A percentile compares a stretch with the other conserved stretches of the same genome.
These are phyloP conservation scores for Agrotis clavis DNA, from an alignment of 2,888 invertebrate species.

Conservation along the genomic window DNA sequence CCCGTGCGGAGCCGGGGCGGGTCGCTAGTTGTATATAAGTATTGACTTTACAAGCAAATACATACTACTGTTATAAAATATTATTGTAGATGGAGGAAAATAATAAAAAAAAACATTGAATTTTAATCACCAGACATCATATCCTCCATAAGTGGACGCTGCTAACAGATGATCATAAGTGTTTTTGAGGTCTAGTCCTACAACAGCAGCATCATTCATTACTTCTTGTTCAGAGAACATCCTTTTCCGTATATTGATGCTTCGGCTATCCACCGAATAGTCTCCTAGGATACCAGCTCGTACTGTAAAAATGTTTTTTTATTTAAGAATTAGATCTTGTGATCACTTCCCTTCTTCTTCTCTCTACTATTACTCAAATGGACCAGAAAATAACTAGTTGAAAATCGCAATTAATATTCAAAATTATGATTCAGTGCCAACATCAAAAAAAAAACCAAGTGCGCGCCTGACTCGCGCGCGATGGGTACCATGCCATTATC, in stretches of 20 bases:
- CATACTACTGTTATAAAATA: not conserved
- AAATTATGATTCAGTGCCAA: not conserved
- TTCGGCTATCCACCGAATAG: constrained; percentile 90
- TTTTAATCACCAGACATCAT: constrained; percentile 90
- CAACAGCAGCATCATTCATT: constrained; percentile 94
- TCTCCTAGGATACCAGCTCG: constrained; percentile 93
- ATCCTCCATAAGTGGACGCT: constrained; percentile 95
- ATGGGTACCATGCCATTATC: no score
- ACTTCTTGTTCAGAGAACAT: constrained; percentile 94
- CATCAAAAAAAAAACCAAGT: not conserved
- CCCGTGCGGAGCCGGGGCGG: no score
- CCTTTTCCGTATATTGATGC: constrained; percentile 96
- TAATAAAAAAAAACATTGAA: not conserved
- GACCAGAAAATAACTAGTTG: not conserved
- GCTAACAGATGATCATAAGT: constrained; percentile 97
- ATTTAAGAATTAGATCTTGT: not conserved
- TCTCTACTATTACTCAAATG: not conserved
- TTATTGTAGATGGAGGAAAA: not conserved
- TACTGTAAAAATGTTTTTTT: constrained; percentile 82
- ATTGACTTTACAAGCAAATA: no score
- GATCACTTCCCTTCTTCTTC: not conserved
- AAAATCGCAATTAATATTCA: not conserved
- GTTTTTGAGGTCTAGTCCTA: constrained; percentile 93
- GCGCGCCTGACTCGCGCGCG: no score
- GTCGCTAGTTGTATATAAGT: no score